Conservation (phyloP, 2,888 invertebrate species). For the Tipula helvola region DNA sequence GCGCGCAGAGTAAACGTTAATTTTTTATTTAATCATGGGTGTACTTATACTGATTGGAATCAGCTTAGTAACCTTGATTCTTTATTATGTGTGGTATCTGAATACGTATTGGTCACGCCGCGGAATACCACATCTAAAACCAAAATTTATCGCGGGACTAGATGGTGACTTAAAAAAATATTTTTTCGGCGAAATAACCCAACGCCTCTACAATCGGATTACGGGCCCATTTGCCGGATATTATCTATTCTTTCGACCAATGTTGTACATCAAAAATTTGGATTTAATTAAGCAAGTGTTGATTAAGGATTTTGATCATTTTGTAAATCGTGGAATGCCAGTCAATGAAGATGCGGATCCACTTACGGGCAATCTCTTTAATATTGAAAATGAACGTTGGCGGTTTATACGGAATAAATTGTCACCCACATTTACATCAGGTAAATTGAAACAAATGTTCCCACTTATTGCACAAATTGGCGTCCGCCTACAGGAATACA, state of each 20-base stretch:
- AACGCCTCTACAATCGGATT: neutral
- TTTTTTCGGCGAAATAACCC: neutral
- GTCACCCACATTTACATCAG: neutral
- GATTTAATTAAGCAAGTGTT: neutral
- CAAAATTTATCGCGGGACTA: neutral
- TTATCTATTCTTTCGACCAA: neutral
- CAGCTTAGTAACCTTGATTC: neutral
- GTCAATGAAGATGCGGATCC: neutral
- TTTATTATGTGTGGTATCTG: neutral
- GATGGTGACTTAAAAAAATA: neutral
- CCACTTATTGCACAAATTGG: neutral
- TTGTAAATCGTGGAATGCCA: neutral
- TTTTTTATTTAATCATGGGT: neutral
- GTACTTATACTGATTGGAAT: neutral
- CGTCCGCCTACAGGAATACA: neutral
- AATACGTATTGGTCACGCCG: neutral
- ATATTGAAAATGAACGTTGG: neutral
- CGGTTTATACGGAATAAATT: neutral
- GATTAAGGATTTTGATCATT: neutral
- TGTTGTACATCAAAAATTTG: neutral
- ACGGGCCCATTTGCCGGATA: neutral
- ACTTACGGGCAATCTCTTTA: neutral
- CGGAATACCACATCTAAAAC: neutral
- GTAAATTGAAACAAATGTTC: neutral
- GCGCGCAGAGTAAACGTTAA: neutral